Percentiles rank a stretch among this genome's conserved stretches.
Evolutionary conservation across 2,113 vertebrate species (phyloP).

Genomic region (Tiliqua scincoides): DNA sequence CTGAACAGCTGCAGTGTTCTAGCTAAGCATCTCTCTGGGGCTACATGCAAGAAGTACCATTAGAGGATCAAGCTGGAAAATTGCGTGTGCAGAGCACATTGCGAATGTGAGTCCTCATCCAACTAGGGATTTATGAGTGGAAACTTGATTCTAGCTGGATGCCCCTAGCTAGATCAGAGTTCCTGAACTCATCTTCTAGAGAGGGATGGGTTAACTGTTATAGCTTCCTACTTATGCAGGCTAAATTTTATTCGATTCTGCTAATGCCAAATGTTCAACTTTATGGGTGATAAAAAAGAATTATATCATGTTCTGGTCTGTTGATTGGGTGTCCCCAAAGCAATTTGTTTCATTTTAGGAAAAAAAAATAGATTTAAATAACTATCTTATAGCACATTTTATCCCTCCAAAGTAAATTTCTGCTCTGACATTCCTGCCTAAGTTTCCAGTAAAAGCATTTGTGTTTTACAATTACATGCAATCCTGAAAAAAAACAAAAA

Average conservation of each 20-base stretch:
- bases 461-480: conserved; percentile 3
- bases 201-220: neutral
- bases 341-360: conserved; percentile 24
- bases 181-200: neutral
- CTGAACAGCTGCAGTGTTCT: no score
- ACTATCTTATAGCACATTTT: conserved; percentile 17
- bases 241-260: neutral
- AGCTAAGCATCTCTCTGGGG: no score
- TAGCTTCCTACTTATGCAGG: neutral
- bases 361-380: conserved; percentile 27
- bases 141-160: neutral
- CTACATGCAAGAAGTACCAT: no score
- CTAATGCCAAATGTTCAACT: conserved; percentile 15
- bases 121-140: neutral
- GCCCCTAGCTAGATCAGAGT: neutral
- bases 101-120: no score
- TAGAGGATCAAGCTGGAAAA: no score
- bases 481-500: no score
- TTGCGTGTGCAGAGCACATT: no score
- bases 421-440: conserved; percentile 25
- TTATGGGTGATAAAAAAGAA: conserved; percentile 42
- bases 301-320: conserved; percentile 28
- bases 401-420: conserved; percentile 12
- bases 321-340: conserved; percentile 26
- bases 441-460: conserved; percentile 24